Evolutionary conservation across 2,888 invertebrate genomes (phyloP), one percentile per base, ranked within the genome.

Genomic region (Calameuta pallipes): DNA sequence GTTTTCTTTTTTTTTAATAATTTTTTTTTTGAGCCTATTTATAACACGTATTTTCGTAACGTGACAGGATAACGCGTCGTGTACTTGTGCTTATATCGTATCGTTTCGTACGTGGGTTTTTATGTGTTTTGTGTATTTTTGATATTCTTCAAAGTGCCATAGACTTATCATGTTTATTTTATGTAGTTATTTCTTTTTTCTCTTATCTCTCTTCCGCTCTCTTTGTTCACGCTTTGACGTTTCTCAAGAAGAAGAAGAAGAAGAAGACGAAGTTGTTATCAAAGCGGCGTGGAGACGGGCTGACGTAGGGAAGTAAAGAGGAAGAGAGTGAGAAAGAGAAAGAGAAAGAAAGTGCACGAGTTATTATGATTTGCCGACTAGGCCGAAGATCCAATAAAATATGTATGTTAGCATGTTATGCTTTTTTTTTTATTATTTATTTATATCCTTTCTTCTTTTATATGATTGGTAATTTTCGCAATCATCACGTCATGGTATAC

Each of bases 341-440:
- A 70, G 70, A 31, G 71, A 71, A 71, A 71, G 71, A 71, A 23
- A 71, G 71, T 71, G 71, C 34, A 34, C 71, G 71, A 71, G 56
- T 56, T 56, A 56, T 56, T 56, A 56, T 56, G 56, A 56, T 56
- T 56, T 56, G 56, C 56, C 56, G 56, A 23, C 9, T 56, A 23
- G 56, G 2, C 56, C 56, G 56, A 56, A 56, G 56, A 56, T 9
- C 9, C 56, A 56, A 56, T 56, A 56, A 56, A 56, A 23, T 56
- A 56, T 56, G 56, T 56, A 56, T 23, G 56, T 56, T 56, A 23
- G 56, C 56, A 56, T 56, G 56, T 56, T 56, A 56, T 56, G 56
- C 9, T 56, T 41, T 15, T 56, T 56, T 41, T 56, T 15, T 56
- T 23, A 15, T 56, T 56, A 23, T 15, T 56, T 34, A 30, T 11